phyloP scores from a whole-genome alignment of 53 echinoderm and acorn worm genomes.

The Crossaster papposus region DNA sequence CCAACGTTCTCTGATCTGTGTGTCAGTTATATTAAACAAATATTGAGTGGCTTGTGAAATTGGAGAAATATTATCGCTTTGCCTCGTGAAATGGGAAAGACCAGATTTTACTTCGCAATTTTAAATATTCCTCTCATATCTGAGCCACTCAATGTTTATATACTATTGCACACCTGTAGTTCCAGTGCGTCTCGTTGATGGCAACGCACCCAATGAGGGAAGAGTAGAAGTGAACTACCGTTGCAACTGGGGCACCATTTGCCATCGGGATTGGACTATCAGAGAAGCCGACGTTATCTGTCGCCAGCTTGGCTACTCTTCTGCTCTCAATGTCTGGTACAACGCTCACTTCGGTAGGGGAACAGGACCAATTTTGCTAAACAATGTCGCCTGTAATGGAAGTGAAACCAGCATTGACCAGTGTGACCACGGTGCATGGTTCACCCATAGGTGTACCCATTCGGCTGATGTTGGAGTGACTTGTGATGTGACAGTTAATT shows the following conservation, averaged over 20 bases:
- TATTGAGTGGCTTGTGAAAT: too few species aligned
- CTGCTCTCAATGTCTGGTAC: not conserved
- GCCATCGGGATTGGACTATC: not conserved
- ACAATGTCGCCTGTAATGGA: not conserved
- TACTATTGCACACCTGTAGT: too few species aligned
- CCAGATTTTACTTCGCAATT: too few species aligned
- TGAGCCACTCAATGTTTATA: too few species aligned
- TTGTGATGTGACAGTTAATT: not conserved
- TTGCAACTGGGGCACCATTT: not conserved
- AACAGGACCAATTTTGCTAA: not conserved
- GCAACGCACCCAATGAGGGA: not conserved
- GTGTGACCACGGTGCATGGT: not conserved
- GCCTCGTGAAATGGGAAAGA: too few species aligned
- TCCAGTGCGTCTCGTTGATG: not conserved
- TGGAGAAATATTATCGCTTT: too few species aligned
- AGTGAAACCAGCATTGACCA: not conserved
- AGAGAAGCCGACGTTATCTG: not conserved
- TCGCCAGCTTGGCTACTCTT: constrained; percentile 12
- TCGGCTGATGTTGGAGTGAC: not conserved
- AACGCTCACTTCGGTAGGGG: not conserved
- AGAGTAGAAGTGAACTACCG: constrained; percentile 4
- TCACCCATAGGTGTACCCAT: not conserved
- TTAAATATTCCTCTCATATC: too few species aligned
- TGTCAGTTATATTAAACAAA: too few species aligned
- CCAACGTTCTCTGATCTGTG: too few species aligned